phyloP scores from a whole-genome alignment of 2,888 invertebrate genomes.

The Sinhomidia bicolor region DNA sequence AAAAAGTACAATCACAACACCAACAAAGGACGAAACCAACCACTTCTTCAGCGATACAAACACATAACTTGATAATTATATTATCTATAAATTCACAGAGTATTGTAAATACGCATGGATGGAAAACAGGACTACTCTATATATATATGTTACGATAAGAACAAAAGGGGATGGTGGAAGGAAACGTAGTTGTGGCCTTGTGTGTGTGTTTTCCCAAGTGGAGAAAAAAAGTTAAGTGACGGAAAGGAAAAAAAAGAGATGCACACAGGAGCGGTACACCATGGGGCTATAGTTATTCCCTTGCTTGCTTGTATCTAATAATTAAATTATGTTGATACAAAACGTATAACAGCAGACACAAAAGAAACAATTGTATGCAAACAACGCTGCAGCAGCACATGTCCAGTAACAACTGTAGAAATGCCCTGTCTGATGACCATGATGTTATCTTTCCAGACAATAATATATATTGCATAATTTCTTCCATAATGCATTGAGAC shows the following conservation, averaged over 20 bases:
- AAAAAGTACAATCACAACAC: conserved; percentile 61
- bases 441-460: too few relatives aligned
- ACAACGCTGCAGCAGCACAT: conserved; percentile 1
- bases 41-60: not conserved
- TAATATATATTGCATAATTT: too few relatives aligned
- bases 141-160: not conserved
- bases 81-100: not conserved
- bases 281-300: conserved; percentile 59
- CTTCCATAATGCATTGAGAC: too few relatives aligned
- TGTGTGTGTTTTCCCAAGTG: conserved; percentile 54
- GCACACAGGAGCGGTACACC: conserved; percentile 40
- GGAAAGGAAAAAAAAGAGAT: conserved; percentile 17
- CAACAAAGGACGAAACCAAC: conserved; percentile 21
- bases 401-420: not conserved
- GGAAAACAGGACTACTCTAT: too few relatives aligned
- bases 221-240: conserved; percentile 48
- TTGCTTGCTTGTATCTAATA: conserved; percentile 58
- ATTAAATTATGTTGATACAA: conserved; percentile 70
- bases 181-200: conserved; percentile 21
- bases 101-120: not conserved
- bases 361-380: conserved; percentile 30
- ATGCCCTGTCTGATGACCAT: not conserved
- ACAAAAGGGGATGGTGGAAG: not conserved
- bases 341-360: conserved; percentile 23
- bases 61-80: not conserved